Evolutionary conservation across 2,113 vertebrate species (phyloP).

Genomic region (Peromyscus polionotus): DNA sequence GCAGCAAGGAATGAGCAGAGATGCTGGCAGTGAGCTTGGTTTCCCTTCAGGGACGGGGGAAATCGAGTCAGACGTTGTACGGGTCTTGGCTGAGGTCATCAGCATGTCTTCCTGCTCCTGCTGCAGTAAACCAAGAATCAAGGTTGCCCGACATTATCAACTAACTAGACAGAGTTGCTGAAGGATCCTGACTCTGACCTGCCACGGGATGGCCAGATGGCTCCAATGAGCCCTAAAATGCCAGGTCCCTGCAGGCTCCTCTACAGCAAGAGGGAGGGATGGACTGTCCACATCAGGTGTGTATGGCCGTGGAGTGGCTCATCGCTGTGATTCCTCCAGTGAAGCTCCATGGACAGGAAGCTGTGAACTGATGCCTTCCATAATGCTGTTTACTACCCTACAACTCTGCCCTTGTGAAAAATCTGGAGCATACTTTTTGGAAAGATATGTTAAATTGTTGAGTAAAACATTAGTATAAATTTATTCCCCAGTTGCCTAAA

Average conservation of each 20-base stretch:
- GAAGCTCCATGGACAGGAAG: background rate
- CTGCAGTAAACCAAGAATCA: background rate
- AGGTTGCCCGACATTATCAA: background rate
- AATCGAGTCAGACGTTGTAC: background rate
- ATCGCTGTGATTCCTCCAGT: background rate
- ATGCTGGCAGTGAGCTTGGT: background rate
- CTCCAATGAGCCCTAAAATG: too few species aligned
- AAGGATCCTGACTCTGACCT: background rate
- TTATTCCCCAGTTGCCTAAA: background rate
- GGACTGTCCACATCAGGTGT: background rate
- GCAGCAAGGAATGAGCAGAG: background rate
- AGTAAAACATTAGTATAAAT: background rate
- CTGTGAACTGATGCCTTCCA: background rate
- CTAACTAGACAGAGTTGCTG: background rate
- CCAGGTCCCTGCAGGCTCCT: background rate
- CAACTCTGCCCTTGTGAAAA: conserved; percentile 50
- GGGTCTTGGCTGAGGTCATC: background rate
- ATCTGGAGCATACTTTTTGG: conserved; percentile 13
- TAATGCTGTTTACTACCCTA: background rate
- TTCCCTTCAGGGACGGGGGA: background rate
- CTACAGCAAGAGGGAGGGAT: background rate
- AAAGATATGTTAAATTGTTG: conserved; percentile 28
- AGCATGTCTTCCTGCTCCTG: background rate
- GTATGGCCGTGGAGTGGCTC: background rate
- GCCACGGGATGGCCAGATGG: too few species aligned